A percentile compares a stretch with the other conserved stretches of the same genome.
Conservation (phyloP, 1,140 invertebrate genomes). For the Drosophila teissieri region DNA sequence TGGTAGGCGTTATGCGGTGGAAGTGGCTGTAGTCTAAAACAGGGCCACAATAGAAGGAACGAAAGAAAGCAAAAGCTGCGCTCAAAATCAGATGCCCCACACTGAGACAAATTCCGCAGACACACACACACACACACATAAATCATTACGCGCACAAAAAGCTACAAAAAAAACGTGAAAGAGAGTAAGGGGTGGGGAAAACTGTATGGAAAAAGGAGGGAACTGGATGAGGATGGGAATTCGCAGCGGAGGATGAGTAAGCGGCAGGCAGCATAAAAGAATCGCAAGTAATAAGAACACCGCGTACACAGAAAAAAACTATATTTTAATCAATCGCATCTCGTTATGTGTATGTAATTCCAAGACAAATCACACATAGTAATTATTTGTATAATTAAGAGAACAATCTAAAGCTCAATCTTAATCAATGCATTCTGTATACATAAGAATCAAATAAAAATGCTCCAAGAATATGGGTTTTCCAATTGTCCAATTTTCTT, state of each 20-base stretch:
- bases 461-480: neutral
- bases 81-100: conserved; percentile 70
- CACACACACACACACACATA: conserved; percentile 50
- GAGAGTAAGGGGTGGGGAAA: conserved; percentile 4
- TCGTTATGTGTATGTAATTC: too few relatives aligned
- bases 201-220: conserved; percentile 14
- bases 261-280: conserved; percentile 36
- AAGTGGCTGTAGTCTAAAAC: conserved; percentile 1
- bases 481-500: neutral
- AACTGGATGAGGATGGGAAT: conserved; percentile 20
- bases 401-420: too few relatives aligned
- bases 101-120: conserved; percentile 14
- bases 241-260: conserved; percentile 15
- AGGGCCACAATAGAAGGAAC: conserved; percentile 5
- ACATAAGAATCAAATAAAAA: neutral
- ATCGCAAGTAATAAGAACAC: conserved; percentile 51
- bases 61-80: conserved; percentile 56
- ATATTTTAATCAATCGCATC: neutral
- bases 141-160: conserved; percentile 64
- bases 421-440: too few relatives aligned
- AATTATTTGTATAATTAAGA: too few relatives aligned
- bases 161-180: conserved; percentile 20
- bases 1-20: conserved; percentile 6
- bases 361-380: neutral
- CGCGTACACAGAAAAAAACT: conserved; percentile 4